phyloP scores from a whole-genome alignment of 2,888 invertebrate species.

The Ophonus ardosiacus region DNA sequence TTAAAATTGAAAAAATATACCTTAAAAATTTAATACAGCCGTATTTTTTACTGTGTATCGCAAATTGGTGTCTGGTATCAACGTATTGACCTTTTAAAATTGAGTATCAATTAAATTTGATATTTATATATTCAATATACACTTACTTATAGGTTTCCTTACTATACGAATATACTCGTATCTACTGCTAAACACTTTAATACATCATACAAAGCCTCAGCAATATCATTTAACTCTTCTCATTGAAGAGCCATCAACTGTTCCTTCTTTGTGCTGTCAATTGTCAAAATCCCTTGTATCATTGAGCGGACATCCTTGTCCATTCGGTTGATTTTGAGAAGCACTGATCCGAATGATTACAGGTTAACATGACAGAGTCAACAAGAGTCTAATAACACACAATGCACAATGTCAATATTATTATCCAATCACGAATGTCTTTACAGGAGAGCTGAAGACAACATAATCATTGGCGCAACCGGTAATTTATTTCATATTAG shows the following conservation, averaged over 20 bases:
- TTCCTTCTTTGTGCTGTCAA: slow-evolving; percentile 34
- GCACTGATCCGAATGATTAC: slow-evolving; percentile 65
- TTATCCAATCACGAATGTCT: slow-evolving; percentile 76
- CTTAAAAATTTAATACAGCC: too few species aligned
- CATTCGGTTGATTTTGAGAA: slow-evolving; percentile 44
- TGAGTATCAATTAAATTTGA: neutral
- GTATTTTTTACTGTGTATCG: too few species aligned
- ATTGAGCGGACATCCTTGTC: slow-evolving; percentile 14
- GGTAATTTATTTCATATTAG: slow-evolving; percentile 76
- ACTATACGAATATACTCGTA: too few species aligned
- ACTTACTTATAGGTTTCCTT: neutral
- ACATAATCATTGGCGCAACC: slow-evolving; percentile 73
- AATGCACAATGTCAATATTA: slow-evolving; percentile 76
- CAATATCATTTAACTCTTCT: neutral
- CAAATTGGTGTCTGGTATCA: neutral
- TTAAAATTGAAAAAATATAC: too few species aligned
- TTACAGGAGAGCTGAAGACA: slow-evolving; percentile 75
- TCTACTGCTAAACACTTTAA: too few species aligned
- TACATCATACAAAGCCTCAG: neutral
- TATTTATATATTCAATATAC: neutral
- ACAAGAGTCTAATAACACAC: slow-evolving; percentile 74
- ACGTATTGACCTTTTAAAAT: neutral
- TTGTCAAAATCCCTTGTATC: slow-evolving; percentile 21
- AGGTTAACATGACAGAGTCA: slow-evolving; percentile 68
- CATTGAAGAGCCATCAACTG: slow-evolving; percentile 14